phyloP scores from a whole-genome alignment of 2,113 vertebrate genomes.

The Scomber colias region DNA sequence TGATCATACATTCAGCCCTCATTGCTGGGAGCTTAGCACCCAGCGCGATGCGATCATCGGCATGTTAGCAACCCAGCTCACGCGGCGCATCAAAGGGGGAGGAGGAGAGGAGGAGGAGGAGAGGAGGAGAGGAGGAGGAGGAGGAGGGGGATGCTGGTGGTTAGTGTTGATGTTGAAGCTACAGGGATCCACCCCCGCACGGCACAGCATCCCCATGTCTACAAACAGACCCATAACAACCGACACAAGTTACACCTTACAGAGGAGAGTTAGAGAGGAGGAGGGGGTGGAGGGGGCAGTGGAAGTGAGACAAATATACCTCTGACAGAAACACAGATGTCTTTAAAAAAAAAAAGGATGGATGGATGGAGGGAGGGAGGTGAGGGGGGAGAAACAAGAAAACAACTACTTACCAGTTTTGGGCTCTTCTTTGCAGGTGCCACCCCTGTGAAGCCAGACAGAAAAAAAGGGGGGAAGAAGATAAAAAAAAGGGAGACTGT shows the following conservation, averaged over 20 bases:
- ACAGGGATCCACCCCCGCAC: constrained; percentile 68
- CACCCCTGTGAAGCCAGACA: constrained; percentile 90
- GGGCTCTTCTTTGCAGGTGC: constrained; percentile 98
- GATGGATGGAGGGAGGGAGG: too few relatives aligned
- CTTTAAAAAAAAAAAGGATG: neutral
- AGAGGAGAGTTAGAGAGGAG: neutral
- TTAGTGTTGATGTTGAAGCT: constrained; percentile 39
- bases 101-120: neutral
- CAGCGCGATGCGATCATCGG: constrained; percentile 55
- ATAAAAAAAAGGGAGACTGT: constrained; percentile 79
- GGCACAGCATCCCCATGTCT: constrained; percentile 49
- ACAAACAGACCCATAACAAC: constrained; percentile 60
- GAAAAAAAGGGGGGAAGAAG: constrained; percentile 65
- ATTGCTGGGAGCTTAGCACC: constrained; percentile 56
- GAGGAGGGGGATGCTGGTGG: neutral
- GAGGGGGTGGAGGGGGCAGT: neutral
- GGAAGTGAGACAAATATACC: constrained; percentile 15
- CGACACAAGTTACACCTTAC: constrained; percentile 53
- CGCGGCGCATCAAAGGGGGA: constrained; percentile 68
- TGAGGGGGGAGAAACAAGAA: neutral
- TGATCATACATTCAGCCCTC: constrained; percentile 60
- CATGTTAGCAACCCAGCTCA: constrained; percentile 70
- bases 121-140: neutral
- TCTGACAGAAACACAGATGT: constrained; percentile 8
- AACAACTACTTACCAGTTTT: constrained; percentile 93